These are phyloP conservation scores for Catagonus wagneri DNA, from an alignment of 2,113 vertebrate genomes.

Conservation along the genomic window DNA sequence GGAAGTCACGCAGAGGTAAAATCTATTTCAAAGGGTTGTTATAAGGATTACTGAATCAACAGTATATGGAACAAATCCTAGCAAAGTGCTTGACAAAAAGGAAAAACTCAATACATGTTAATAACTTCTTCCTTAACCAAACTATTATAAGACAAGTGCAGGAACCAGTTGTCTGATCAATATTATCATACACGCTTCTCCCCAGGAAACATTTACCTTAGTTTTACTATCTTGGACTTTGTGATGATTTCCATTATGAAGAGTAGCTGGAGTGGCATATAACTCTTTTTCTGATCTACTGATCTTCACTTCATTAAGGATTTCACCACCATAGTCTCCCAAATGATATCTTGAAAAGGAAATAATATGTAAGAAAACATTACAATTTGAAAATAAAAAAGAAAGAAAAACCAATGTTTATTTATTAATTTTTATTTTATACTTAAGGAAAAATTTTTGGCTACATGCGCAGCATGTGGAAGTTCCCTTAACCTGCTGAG, in stretches of 20 bases:
- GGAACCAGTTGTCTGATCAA: constrained; percentile 29
- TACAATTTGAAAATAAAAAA: constrained; percentile 42
- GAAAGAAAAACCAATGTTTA: not conserved
- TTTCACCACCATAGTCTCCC: constrained; percentile 94
- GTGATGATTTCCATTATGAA: constrained; percentile 93
- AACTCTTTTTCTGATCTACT: constrained; percentile 92
- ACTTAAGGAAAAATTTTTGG: too few relatives aligned
- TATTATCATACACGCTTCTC: not conserved
- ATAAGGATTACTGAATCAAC: not conserved
- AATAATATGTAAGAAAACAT: constrained; percentile 53
- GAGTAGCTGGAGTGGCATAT: constrained; percentile 87
- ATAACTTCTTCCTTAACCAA: constrained; percentile 38
- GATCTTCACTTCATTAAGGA: constrained; percentile 93
- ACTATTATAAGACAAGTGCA: not conserved
- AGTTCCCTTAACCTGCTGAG: too few relatives aligned
- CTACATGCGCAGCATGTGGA: too few relatives aligned
- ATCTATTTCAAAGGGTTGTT: constrained; percentile 30
- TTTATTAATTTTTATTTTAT: too few relatives aligned
- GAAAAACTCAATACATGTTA: constrained; percentile 44
- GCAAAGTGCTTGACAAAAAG: not conserved
- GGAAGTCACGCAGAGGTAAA: constrained; percentile 42
- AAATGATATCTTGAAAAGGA: constrained; percentile 91
- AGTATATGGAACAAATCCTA: not conserved
- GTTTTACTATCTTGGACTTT: constrained; percentile 93
- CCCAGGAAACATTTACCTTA: constrained; percentile 87